Base-by-base conservation (phyloP, 2,888 invertebrate species). In the Spodoptera littoralis region DNA sequence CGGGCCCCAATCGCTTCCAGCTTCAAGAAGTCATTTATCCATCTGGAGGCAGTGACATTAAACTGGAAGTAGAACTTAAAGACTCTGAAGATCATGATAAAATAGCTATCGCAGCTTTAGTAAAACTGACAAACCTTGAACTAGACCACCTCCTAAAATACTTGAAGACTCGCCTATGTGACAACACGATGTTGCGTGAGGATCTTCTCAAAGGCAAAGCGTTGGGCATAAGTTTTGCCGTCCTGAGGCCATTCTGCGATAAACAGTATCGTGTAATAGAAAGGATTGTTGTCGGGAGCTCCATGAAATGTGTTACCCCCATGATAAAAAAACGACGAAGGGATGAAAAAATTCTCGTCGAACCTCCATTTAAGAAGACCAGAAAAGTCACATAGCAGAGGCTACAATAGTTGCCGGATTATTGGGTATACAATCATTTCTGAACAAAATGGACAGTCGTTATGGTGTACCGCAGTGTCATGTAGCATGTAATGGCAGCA, bases 21-120 rank as follows among this genome's bases (percentile, higher is more conserved):
- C 82, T 92, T 3, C 90, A 91, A 80, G 88, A 93, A 80, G 87
- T 90, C 11, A 92, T 94, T 60, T 94, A 93, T 70, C 94, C 94
- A 0, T 77, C 85, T n/a, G 81, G 82, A 12, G 84, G 87, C 13
- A 76, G 83, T 12, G 85, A 89, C 54, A 74, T 92, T n/a, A 90
- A 88, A 64, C 80, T 94, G 1, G 91, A 93, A 84, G 88, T 93
- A 1, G 93, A 93, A 71, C 79, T 90, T 6, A 88, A 84, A 66
- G 91, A 93, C 9, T 91, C 91, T 0, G 93, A 93, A 69, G 94
- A 94, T 62, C 79, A 90, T 60, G 93, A 94, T 65, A 93, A 94
- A 82, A 82, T 94, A 11, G 93, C 92, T 3, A 84, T 94, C 11
- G 91, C 92, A 3, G 93, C 92, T 18, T 73, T 93, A 9, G 69